Conservation (phyloP, 2,113 vertebrate genomes). For the Rhynchopsitta pachyrhyncha region DNA sequence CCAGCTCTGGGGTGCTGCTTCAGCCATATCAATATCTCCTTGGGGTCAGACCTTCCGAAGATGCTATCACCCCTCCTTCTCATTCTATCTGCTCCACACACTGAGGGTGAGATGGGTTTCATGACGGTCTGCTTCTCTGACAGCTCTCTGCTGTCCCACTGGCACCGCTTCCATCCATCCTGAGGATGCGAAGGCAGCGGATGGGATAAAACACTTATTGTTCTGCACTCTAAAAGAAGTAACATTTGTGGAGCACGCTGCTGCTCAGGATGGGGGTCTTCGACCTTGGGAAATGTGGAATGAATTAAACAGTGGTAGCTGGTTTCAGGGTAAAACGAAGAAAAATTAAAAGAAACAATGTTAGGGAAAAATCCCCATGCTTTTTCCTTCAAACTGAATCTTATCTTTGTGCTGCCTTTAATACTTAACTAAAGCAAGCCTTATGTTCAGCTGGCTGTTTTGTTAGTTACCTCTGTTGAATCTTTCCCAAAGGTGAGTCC, state of each 20-base stretch:
- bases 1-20: neutral
- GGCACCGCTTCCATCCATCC: rapidly evolving
- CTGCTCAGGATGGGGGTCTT: neutral
- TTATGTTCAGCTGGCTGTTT: neutral
- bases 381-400: neutral
- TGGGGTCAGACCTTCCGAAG: neutral
- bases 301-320: neutral
- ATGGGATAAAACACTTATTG: neutral
- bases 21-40: rapidly evolving
- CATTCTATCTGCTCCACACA: too few relatives aligned
- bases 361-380: neutral
- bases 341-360: constrained; percentile 28
- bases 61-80: neutral
- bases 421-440: neutral
- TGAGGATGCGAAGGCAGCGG: rapidly evolving
- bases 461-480: neutral
- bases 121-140: rapidly evolving
- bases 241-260: neutral
- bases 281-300: neutral
- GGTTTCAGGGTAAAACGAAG: neutral
- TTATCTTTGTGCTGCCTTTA: neutral
- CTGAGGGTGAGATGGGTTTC: neutral
- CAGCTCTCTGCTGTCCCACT: neutral
- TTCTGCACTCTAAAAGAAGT: neutral
- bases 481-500: neutral